A percentile compares a stretch with the other conserved stretches of the same genome.
Evolutionary conservation across 2,797 vertebrate genomes (phyloP).

Genomic region (Sebastes kiyomatsui): DNA sequence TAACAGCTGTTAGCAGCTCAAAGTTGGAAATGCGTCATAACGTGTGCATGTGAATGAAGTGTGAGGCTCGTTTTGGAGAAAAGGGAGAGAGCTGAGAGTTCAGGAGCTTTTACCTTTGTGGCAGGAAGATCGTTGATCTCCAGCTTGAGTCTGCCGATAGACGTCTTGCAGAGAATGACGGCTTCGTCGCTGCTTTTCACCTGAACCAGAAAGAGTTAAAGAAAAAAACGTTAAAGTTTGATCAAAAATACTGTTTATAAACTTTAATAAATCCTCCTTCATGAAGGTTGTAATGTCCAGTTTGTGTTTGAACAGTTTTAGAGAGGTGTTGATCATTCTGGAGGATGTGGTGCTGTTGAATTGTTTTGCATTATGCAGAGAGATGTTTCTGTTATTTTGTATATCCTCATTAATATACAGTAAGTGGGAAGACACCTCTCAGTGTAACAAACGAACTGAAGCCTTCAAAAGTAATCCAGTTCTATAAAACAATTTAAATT

Average conservation of each 20-base stretch:
- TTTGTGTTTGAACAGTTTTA: background rate
- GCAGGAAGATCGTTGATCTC: conserved; percentile 94
- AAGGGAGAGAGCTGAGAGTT: background rate
- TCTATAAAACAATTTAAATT: background rate
- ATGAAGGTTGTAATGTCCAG: background rate
- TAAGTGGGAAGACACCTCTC: background rate
- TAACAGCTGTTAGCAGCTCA: background rate
- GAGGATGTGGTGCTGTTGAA: background rate
- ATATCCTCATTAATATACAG: background rate
- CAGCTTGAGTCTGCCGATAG: conserved; percentile 92
- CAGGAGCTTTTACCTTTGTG: conserved; percentile 88
- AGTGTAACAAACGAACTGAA: background rate
- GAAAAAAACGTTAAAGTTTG: background rate
- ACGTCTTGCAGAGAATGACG: conserved; percentile 93
- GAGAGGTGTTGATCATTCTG: background rate
- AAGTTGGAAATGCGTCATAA: background rate
- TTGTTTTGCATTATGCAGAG: background rate
- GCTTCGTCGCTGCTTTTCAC: conserved; percentile 96
- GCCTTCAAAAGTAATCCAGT: too few species aligned
- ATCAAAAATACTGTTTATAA: background rate
- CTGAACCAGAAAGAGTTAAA: conserved; percentile 68
- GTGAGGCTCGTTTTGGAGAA: background rate
- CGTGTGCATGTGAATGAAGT: background rate
- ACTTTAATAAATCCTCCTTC: background rate
- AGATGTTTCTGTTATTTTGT: background rate